These are phyloP conservation scores for Orussus abietinus DNA, from an alignment of 1,140 invertebrate genomes.

Conservation along the genomic window DNA sequence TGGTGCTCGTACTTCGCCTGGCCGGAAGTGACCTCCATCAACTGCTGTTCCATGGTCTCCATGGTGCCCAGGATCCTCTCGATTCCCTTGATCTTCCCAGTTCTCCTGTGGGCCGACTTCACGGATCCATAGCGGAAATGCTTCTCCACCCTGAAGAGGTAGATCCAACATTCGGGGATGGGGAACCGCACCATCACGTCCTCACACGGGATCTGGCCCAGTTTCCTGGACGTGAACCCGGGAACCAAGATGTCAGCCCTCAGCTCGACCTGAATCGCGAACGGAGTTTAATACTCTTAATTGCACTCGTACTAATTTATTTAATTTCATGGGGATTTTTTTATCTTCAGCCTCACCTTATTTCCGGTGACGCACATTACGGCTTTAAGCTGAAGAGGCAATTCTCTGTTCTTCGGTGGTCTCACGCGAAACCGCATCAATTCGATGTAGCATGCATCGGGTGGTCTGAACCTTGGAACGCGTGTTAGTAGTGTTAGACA, in stretches of 20 bases:
- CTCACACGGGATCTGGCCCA: conserved; percentile 94
- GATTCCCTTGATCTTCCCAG: conserved; percentile 90
- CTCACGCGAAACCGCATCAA: conserved; percentile 94
- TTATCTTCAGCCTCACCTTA: conserved; percentile 61
- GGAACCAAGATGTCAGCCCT: conserved; percentile 92
- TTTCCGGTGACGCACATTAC: conserved; percentile 81
- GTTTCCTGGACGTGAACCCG: conserved; percentile 90
- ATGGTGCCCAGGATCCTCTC: conserved; percentile 91
- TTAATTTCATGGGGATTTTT: not conserved
- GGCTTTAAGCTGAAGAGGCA: conserved; percentile 91
- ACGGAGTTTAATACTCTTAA: too few species aligned
- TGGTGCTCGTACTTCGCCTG: conserved; percentile 99
- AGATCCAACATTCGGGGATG: conserved; percentile 99
- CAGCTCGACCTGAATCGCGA: conserved; percentile 85
- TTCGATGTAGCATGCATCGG: conserved; percentile 98
- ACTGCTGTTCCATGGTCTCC: conserved; percentile 83
- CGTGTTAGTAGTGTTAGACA: conserved; percentile 10
- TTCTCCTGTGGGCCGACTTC: conserved; percentile 91
- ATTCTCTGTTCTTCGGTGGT: conserved; percentile 93
- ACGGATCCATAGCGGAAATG: conserved; percentile 99
- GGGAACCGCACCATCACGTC: conserved; percentile 96
- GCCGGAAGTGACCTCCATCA: conserved; percentile 97
- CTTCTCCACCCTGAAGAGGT: conserved; percentile 96
- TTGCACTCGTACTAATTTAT: too few species aligned
- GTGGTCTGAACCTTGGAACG: conserved; percentile 84